Conservation (phyloP, 2,888 invertebrate genomes). For the Temnothorax unifasciatus region DNA sequence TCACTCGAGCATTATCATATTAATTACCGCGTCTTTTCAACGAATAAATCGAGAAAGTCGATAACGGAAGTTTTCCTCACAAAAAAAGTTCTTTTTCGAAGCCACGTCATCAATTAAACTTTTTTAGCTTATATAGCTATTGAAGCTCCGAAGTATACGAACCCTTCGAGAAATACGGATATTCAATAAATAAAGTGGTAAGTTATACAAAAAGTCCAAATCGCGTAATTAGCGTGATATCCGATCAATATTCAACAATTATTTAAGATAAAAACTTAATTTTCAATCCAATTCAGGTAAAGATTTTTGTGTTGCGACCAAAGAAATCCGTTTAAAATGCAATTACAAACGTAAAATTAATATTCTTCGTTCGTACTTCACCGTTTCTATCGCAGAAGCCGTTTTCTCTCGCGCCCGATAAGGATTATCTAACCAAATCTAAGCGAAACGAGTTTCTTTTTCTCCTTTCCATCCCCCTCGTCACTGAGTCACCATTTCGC, state of each 20-base stretch:
- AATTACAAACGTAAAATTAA: slow-evolving; percentile 71
- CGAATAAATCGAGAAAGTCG: slow-evolving; percentile 52
- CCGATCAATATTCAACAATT: slow-evolving; percentile 49
- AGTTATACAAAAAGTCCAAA: neutral
- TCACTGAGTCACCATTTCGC: slow-evolving; percentile 12
- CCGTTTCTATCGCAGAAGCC: slow-evolving; percentile 39
- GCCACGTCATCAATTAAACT: slow-evolving; percentile 48
- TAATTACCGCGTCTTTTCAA: slow-evolving; percentile 37
- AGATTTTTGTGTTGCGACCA: slow-evolving; percentile 4
- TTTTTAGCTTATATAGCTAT: slow-evolving; percentile 17
- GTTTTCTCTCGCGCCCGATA: slow-evolving; percentile 23
- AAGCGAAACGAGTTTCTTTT: slow-evolving; percentile 69
- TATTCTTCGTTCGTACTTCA: slow-evolving; percentile 65
- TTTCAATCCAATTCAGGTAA: slow-evolving; percentile 20
- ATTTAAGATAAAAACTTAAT: slow-evolving; percentile 51
- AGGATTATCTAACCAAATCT: slow-evolving; percentile 76
- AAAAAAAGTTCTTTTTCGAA: slow-evolving; percentile 21
- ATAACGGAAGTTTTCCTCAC: slow-evolving; percentile 34
- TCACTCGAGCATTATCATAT: slow-evolving; percentile 26
- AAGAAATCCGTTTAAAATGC: neutral
- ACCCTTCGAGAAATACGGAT: slow-evolving; percentile 13
- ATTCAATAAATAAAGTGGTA: slow-evolving; percentile 22
- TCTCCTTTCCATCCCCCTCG: slow-evolving; percentile 48
- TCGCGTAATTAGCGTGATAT: slow-evolving; percentile 8
- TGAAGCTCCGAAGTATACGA: slow-evolving; percentile 13